Evolutionary conservation across 2,888 invertebrate genomes (phyloP).

Genomic region (Brachypterus glaber): DNA sequence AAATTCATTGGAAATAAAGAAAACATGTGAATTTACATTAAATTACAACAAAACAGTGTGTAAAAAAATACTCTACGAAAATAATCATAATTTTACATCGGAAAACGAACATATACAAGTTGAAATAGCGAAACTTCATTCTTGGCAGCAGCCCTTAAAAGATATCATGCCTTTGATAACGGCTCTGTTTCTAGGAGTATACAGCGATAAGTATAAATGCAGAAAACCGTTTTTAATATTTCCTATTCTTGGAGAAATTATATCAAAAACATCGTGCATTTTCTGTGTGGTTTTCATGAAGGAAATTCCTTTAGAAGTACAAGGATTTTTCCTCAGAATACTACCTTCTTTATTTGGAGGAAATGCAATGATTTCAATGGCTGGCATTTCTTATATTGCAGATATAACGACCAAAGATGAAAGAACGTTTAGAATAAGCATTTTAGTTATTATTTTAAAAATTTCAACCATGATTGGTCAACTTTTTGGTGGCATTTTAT

Average conservation of each 20-base stretch:
- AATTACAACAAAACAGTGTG: slow-evolving; percentile 45
- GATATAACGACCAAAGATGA: slow-evolving; percentile 45
- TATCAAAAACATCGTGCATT: slow-evolving; percentile 44
- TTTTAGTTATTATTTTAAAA: slow-evolving; percentile 40
- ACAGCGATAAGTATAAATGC: slow-evolving; percentile 36
- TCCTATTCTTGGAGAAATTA: slow-evolving; percentile 36
- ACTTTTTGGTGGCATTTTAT: slow-evolving; percentile 32
- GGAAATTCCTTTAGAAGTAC: slow-evolving; percentile 44
- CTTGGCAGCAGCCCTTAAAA: slow-evolving; percentile 34
- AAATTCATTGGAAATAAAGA: slow-evolving; percentile 47
- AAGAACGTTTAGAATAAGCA: slow-evolving; percentile 51
- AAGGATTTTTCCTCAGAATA: slow-evolving; percentile 47
- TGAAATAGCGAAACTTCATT: slow-evolving; percentile 41
- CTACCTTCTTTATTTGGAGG: slow-evolving; percentile 51
- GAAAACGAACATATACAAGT: slow-evolving; percentile 42
- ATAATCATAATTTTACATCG: slow-evolving; percentile 30
- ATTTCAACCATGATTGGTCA: slow-evolving; percentile 28
- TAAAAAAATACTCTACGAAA: slow-evolving; percentile 35
- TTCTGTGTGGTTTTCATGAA: slow-evolving; percentile 46
- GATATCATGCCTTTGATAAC: slow-evolving; percentile 34
- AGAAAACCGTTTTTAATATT: slow-evolving; percentile 37
- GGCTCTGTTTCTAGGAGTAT: slow-evolving; percentile 35
- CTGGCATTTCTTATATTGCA: slow-evolving; percentile 37
- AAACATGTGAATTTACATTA: slow-evolving; percentile 47
- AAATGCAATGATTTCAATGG: slow-evolving; percentile 39